Conservation (phyloP, 2,888 invertebrate genomes). For the Spisula subtruncata region DNA sequence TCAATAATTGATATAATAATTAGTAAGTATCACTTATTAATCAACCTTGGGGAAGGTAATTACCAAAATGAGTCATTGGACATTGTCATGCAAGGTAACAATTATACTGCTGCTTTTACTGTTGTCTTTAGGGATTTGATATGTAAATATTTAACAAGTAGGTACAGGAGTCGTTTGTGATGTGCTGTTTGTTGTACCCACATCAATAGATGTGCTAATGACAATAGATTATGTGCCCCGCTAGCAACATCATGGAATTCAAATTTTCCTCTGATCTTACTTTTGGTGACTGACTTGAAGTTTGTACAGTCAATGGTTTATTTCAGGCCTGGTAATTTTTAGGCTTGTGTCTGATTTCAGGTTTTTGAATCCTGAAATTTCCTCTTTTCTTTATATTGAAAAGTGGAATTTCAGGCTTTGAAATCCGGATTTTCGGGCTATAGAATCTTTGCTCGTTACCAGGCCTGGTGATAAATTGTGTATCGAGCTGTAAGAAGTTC, state of each 20-base stretch:
- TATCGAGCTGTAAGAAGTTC: too few relatives aligned
- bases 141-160: not conserved
- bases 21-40: not conserved
- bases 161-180: not conserved
- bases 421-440: too few relatives aligned
- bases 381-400: too few relatives aligned
- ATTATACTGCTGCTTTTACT: not conserved
- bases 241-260: not conserved
- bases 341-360: too few relatives aligned
- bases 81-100: not conserved
- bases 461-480: too few relatives aligned
- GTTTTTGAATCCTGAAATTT: too few relatives aligned
- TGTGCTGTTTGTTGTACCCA: not conserved
- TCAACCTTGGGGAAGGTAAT: not conserved
- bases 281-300: not conserved
- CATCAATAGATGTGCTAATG: not conserved
- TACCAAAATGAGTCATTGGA: not conserved
- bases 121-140: not conserved
- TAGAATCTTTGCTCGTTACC: too few relatives aligned
- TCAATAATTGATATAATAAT: not conserved
- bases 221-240: not conserved
- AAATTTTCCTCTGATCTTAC: not conserved
- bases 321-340: too few relatives aligned
- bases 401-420: too few relatives aligned
- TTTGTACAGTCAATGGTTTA: too few relatives aligned